Base-by-base conservation (phyloP, 2,888 invertebrate genomes). In the Rhingia rostrata region DNA sequence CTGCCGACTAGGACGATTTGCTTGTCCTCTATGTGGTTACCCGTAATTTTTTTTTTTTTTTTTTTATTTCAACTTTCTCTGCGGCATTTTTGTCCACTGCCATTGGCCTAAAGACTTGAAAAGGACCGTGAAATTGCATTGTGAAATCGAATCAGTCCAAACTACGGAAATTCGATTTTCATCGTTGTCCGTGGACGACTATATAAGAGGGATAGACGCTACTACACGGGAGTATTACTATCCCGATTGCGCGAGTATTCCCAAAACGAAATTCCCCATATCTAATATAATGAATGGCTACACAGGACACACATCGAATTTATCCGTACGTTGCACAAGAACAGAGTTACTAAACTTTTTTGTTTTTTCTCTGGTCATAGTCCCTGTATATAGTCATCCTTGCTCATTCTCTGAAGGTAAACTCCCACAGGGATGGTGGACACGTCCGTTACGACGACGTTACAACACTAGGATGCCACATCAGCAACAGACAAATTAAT, bases 121-220 rank as follows among this genome's bases (percentile, higher is more conserved):
- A 72, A 73, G 72, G 82, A 90, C 89, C 91, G 90, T 90, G 90
- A 90, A 90, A 90, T 90, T 90, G 90, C 91, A 90, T 88, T 90
- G 90, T 89, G 88, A 90, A 90, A 90, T 90, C 91, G 90, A 90
- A 90, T 90, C 90, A 90, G 88, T 89, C 90, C 90, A 87, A 87
- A 88, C 89, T 89, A 84, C 47, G 88, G 88, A 90, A 90, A 90
- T 90, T 90, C 90, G 91, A 90, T 90, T 90, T 88, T 89, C 86
- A 86, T 86, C 86, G 84, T 86, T 85, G 66, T 81, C 51, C 51
- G 22, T 69, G 37, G 22, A 22, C 30, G n/a, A 6, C 30, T 14
- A 47, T 45, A 14, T 6, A 60, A 43, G 37, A 60, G 53, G 49
- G 4, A 39, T 37, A 30, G 39, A 60, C 7, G 54, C 30, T 47